Evolutionary conservation across 2,113 vertebrate genomes (phyloP).

Genomic region (Aphelocoma coerulescens): DNA sequence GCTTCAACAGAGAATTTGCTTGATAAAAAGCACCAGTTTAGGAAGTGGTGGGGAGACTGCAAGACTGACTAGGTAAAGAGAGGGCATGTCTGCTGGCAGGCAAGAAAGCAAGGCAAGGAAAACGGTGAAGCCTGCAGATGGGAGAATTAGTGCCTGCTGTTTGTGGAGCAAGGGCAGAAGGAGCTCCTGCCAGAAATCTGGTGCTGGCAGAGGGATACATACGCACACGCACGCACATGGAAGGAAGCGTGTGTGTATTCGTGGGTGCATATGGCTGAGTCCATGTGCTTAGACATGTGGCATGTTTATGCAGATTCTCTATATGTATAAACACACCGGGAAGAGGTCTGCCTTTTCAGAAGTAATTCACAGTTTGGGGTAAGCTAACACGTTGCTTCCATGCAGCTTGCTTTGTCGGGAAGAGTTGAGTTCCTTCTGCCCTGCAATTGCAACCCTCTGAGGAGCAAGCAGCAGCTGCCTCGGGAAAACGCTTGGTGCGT

Average conservation of each 20-base stretch:
- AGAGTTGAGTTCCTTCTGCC: background rate
- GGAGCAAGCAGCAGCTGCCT: background rate
- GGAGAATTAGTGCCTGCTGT: constrained; percentile 56
- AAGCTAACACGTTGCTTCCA: background rate
- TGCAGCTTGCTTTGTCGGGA: background rate
- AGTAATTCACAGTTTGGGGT: background rate
- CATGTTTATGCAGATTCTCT: constrained; percentile 29
- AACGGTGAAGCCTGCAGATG: constrained; percentile 53
- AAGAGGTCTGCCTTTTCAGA: constrained; percentile 21
- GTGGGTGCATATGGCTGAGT: constrained; percentile 13
- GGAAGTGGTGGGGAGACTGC: background rate
- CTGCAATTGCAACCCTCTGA: background rate
- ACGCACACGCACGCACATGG: background rate
- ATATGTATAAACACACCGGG: constrained; percentile 9
- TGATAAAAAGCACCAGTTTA: background rate
- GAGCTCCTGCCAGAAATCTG: constrained; percentile 55
- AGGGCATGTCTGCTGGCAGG: constrained; percentile 39
- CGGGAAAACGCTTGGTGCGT: rapidly evolving
- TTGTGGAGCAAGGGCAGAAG: constrained; percentile 45
- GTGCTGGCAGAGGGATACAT: constrained; percentile 35
- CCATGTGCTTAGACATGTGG: constrained; percentile 44
- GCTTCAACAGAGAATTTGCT: background rate
- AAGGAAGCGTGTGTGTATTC: background rate
- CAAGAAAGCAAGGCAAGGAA: constrained; percentile 38
- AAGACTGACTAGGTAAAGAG: constrained; percentile 25